A percentile compares a stretch with the other conserved stretches of the same genome.
Conservation (phyloP, 2,888 invertebrate genomes). For the Lapara coniferarum region DNA sequence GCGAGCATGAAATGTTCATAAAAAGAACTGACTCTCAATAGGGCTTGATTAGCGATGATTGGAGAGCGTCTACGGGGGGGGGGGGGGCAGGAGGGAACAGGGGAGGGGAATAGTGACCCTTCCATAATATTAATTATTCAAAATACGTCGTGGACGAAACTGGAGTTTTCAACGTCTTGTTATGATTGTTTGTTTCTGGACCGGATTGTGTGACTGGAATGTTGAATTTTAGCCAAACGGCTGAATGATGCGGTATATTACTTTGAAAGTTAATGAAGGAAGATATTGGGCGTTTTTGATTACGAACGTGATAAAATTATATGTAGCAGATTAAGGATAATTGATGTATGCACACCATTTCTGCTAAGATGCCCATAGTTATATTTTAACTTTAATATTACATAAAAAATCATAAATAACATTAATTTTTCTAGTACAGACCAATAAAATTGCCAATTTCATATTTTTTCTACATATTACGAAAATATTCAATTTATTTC, state of each 20-base stretch:
- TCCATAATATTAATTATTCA: constrained; percentile 77
- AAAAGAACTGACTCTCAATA: constrained; percentile 64
- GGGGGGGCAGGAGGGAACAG: constrained; percentile 40
- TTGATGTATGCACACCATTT: no score
- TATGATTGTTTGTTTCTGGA: constrained; percentile 46
- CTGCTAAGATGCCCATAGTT: no score
- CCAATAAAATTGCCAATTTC: no score
- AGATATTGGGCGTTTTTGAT: no score
- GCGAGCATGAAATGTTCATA: constrained; percentile 47
- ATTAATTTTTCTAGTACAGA: no score
- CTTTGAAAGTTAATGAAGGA: not conserved
- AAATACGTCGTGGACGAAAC: constrained; percentile 62
- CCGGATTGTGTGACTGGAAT: constrained; percentile 28
- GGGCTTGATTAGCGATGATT: constrained; percentile 74
- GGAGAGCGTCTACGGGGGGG: constrained; percentile 39
- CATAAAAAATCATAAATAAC: no score
- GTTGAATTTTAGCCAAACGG: not conserved
- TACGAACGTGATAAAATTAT: no score
- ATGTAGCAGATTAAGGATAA: no score
- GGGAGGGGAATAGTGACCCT: constrained; percentile 63
- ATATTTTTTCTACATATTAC: no score
- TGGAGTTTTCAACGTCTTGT: constrained; percentile 54
- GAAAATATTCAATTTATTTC: no score
- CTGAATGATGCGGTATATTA: not conserved
- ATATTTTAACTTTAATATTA: no score